Evolutionary conservation across 2,888 invertebrate genomes (phyloP).

Genomic region (Nomada lathburiana): DNA sequence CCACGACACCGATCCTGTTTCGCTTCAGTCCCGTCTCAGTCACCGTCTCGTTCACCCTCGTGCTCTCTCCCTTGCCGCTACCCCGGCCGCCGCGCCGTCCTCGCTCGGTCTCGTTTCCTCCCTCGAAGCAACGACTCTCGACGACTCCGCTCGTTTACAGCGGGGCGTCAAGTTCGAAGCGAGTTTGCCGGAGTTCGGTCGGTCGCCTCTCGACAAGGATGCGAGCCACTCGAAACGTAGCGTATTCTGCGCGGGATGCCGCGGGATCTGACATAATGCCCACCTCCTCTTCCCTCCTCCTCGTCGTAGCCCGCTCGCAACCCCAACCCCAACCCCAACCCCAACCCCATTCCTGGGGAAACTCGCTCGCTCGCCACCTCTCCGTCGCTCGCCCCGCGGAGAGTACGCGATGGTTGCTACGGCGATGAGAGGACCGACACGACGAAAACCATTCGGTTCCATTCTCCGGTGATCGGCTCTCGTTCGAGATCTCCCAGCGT

Average conservation of each 20-base stretch:
- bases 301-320: constrained; percentile 9
- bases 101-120: constrained; percentile 1
- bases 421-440: constrained; percentile 73
- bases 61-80: constrained; percentile 9
- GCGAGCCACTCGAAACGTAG: constrained; percentile 79
- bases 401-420: constrained; percentile 71
- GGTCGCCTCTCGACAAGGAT: constrained; percentile 78
- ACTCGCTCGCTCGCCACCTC: not conserved
- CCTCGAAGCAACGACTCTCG: constrained; percentile 22
- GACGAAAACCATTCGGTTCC: constrained; percentile 72
- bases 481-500: constrained; percentile 66
- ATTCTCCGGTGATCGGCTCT: constrained; percentile 68
- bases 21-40: constrained; percentile 4
- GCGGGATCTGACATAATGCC: constrained; percentile 63
- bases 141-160: constrained; percentile 71
- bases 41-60: constrained; percentile 15
- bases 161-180: constrained; percentile 69
- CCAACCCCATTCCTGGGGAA: not conserved
- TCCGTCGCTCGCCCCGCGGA: not conserved
- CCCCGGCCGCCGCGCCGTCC: not conserved
- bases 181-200: constrained; percentile 72
- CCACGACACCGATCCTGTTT: constrained; percentile 22
- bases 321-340: constrained; percentile 22
- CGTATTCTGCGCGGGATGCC: constrained; percentile 53
- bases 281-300: constrained; percentile 29